Evolutionary conservation across 2,888 invertebrate species (phyloP).

Genomic region (Eilema sororculum): DNA sequence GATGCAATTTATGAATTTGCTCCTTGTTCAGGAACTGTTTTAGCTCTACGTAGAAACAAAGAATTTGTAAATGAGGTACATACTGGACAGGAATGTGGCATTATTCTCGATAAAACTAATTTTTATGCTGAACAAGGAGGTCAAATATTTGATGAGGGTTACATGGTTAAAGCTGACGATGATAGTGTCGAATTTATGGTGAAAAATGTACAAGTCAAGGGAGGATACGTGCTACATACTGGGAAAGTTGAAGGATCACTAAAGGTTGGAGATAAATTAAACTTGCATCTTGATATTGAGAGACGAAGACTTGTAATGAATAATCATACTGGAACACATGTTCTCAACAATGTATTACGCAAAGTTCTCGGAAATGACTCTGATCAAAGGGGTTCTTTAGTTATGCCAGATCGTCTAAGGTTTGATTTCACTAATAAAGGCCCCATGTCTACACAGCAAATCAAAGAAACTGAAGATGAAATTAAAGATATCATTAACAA

Average conservation of each 20-base stretch:
- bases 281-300: slow-evolving; percentile 93
- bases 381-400: slow-evolving; percentile 98
- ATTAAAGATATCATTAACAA: slow-evolving; percentile 92
- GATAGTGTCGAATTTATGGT: slow-evolving; percentile 97
- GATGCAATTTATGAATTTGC: slow-evolving; percentile 93
- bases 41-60: slow-evolving; percentile 93
- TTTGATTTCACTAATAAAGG: slow-evolving; percentile 99
- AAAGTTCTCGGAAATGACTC: slow-evolving; percentile 96
- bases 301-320: slow-evolving; percentile 98
- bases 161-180: slow-evolving; percentile 93
- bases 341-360: slow-evolving; percentile 97
- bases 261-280: slow-evolving; percentile 94
- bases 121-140: slow-evolving; percentile 99
- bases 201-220: slow-evolving; percentile 97
- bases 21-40: slow-evolving; percentile 91
- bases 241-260: slow-evolving; percentile 95
- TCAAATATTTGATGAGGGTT: slow-evolving; percentile 98
- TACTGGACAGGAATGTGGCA: slow-evolving; percentile 96
- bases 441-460: slow-evolving; percentile 95
- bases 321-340: slow-evolving; percentile 99
- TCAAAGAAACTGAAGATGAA: slow-evolving; percentile 94
- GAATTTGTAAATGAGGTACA: slow-evolving; percentile 94
- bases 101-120: slow-evolving; percentile 95
- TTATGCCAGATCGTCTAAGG: slow-evolving; percentile 97
- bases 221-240: slow-evolving; percentile 97